These are phyloP conservation scores for Typhlichthys eigenmanni DNA, from an alignment of 2,797 vertebrate species.

Conservation along the genomic window DNA sequence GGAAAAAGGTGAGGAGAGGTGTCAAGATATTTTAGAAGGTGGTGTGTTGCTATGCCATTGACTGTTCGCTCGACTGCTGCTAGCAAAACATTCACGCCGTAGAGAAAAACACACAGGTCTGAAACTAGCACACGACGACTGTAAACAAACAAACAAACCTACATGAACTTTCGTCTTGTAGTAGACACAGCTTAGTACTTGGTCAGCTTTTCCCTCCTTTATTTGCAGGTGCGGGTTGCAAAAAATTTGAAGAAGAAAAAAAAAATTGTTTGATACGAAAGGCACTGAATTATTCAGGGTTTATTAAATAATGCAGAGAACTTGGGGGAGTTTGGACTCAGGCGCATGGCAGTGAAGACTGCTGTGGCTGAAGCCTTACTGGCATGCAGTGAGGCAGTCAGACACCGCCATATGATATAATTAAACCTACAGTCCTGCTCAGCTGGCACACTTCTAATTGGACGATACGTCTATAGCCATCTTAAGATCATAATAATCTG, in stretches of 20 bases:
- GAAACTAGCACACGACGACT: background rate
- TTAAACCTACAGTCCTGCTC: slow-evolving; percentile 39
- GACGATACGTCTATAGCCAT: slow-evolving; percentile 14
- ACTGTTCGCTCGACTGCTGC: no score
- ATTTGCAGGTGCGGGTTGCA: slow-evolving; percentile 76
- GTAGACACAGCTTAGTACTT: background rate
- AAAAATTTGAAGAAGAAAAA: no score
- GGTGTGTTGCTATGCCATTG: no score
- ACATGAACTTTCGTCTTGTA: background rate
- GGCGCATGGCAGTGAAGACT: slow-evolving; percentile 71
- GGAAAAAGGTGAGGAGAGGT: no score
- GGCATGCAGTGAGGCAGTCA: slow-evolving; percentile 47
- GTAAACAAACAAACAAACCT: background rate
- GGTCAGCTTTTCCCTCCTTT: slow-evolving; percentile 35
- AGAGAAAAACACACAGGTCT: background rate
- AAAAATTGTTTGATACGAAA: slow-evolving; percentile 83
- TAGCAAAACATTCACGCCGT: slow-evolving; percentile 7
- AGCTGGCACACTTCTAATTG: slow-evolving; percentile 39
- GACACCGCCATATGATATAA: slow-evolving; percentile 35
- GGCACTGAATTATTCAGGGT: slow-evolving; percentile 83
- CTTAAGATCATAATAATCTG: slow-evolving; percentile 23
- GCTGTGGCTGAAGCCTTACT: slow-evolving; percentile 55
- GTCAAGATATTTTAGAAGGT: no score
- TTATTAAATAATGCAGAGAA: slow-evolving; percentile 90
- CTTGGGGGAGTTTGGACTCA: slow-evolving; percentile 74